Conservation (phyloP, 2,797 vertebrate genomes). For the Propithecus deckenii region DNA sequence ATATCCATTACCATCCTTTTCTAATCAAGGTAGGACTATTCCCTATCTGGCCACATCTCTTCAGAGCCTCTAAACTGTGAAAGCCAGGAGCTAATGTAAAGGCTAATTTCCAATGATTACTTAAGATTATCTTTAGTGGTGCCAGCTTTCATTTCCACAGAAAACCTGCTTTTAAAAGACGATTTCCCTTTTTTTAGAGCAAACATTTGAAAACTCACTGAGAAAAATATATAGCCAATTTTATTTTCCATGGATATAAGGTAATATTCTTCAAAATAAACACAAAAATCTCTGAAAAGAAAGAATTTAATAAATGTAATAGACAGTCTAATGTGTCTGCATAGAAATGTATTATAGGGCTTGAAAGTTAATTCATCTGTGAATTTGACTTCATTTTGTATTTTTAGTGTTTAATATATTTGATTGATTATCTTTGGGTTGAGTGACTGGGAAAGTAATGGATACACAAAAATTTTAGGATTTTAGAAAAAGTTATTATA, state of each 20-base stretch:
- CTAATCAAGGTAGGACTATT: not conserved
- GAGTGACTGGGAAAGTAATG: not conserved
- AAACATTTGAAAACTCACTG: not conserved
- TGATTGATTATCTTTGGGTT: not conserved
- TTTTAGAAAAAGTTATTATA: not conserved
- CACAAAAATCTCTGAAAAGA: not conserved
- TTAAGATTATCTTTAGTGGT: not conserved
- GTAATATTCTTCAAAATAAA: not conserved
- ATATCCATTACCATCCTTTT: not conserved
- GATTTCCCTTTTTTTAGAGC: not conserved
- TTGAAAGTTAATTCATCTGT: not conserved
- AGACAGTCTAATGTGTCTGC: not conserved
- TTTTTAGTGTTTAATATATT: not conserved
- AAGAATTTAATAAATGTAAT: not conserved
- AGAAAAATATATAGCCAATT: not conserved
- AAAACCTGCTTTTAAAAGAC: not conserved
- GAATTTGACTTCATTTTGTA: not conserved
- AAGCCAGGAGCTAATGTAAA: not conserved
- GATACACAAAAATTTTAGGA: not conserved
- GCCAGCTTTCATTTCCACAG: not conserved
- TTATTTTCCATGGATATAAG: not conserved
- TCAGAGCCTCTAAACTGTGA: not conserved
- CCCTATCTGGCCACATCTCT: not conserved
- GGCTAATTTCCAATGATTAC: not conserved
- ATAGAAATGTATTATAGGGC: not conserved